phyloP scores from a whole-genome alignment of 2,888 invertebrate species.

The Heliconius ethilla region DNA sequence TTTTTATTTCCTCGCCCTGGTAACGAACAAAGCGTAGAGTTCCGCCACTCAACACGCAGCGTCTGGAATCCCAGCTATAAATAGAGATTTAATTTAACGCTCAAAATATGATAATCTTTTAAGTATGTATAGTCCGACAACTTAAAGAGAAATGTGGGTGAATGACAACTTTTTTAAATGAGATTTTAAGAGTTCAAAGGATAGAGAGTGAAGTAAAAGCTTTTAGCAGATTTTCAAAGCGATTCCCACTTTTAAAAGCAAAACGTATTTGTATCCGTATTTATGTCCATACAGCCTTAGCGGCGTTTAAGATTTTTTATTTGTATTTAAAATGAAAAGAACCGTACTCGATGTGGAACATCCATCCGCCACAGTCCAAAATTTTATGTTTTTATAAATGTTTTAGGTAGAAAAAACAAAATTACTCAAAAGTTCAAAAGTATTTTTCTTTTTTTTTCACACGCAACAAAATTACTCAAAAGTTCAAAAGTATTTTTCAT shows the following conservation, averaged over 20 bases:
- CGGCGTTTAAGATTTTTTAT: conserved; percentile 59
- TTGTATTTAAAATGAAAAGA: conserved; percentile 59
- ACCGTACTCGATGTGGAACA: too few species aligned
- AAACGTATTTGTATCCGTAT: conserved; percentile 46
- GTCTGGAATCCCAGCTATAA: too few species aligned
- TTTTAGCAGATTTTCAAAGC: conserved; percentile 40
- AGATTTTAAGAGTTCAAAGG: conserved; percentile 31
- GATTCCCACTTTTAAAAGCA: conserved; percentile 32
- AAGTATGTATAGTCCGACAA: not conserved
- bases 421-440: too few species aligned
- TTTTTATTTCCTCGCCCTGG: too few species aligned
- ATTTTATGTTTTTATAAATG: not conserved
- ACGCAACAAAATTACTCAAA: too few species aligned
- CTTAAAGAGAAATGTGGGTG: conserved; percentile 17
- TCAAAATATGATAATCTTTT: conserved; percentile 9
- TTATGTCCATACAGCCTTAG: conserved; percentile 49
- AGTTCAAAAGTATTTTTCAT: too few species aligned
- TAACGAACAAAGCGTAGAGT: too few species aligned
- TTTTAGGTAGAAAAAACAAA: too few species aligned
- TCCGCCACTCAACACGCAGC: too few species aligned
- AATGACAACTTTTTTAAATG: conserved; percentile 26
- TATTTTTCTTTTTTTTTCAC: too few species aligned
- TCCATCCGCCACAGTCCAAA: conserved; percentile 42
- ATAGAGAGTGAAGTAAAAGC: conserved; percentile 35
- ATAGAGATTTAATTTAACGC: too few species aligned